Conservation (phyloP, 2,888 invertebrate genomes). For the Melieria crassipennis region DNA sequence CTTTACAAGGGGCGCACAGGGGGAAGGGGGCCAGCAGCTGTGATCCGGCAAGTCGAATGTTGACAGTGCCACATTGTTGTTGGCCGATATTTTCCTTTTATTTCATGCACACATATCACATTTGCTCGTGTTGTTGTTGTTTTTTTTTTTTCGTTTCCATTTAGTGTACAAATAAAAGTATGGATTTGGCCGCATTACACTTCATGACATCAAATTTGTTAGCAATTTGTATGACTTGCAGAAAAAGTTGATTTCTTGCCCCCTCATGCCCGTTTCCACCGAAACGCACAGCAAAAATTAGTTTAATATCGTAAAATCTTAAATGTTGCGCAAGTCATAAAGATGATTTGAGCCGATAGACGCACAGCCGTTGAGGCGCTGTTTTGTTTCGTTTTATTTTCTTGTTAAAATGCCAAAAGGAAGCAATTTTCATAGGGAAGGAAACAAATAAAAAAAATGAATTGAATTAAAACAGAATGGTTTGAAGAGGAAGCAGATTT, state of each 20-base stretch:
- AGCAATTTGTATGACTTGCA: conserved; percentile 50
- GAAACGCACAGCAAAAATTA: conserved; percentile 28
- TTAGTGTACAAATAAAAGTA: conserved; percentile 43
- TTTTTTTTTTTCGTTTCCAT: conserved; percentile 18
- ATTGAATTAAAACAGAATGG: too few relatives aligned
- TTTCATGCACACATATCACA: conserved; percentile 38
- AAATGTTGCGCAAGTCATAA: conserved; percentile 31
- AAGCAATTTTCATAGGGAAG: too few relatives aligned
- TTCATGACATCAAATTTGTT: conserved; percentile 47
- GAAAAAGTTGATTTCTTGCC: conserved; percentile 26
- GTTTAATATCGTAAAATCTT: conserved; percentile 40
- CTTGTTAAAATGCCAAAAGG: conserved; percentile 21
- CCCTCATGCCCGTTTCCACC: not conserved
- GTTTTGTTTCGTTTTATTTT: not conserved
- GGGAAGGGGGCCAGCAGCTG: too few relatives aligned
- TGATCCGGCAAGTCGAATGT: conserved; percentile 7
- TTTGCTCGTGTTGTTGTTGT: conserved; percentile 19
- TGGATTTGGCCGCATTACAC: conserved; percentile 41
- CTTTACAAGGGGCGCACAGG: not conserved
- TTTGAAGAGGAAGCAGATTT: too few relatives aligned
- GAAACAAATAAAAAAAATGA: too few relatives aligned
- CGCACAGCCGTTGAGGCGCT: not conserved
- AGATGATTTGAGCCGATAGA: conserved; percentile 9
- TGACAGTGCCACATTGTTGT: conserved; percentile 26
- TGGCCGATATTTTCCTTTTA: conserved; percentile 39